Evolutionary conservation across 2,113 vertebrate species (phyloP).

Genomic region (Gavia stellata): DNA sequence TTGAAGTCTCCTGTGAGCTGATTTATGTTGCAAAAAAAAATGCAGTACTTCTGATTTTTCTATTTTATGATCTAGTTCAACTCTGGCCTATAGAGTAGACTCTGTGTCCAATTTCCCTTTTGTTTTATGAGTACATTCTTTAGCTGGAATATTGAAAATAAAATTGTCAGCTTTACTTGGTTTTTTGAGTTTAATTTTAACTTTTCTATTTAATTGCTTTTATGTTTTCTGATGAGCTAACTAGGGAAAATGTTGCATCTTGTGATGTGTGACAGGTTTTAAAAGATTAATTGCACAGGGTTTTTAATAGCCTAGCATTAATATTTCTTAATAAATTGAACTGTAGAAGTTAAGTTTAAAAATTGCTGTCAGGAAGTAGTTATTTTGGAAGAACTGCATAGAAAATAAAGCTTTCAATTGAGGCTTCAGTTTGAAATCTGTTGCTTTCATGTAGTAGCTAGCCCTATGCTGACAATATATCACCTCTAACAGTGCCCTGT

Average conservation of each 20-base stretch:
- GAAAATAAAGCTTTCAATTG: not conserved
- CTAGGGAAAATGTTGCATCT: not conserved
- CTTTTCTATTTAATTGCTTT: not conserved
- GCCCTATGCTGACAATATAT: not conserved
- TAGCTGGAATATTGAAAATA: not conserved
- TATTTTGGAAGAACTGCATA: not conserved
- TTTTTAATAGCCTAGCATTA: not conserved
- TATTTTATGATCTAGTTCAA: not conserved
- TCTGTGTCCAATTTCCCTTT: not conserved
- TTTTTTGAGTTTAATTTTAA: not conserved
- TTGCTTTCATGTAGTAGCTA: not conserved
- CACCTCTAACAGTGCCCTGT: not conserved
- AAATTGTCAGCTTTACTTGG: not conserved
- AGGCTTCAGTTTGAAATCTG: not conserved
- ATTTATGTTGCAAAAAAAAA: not conserved
- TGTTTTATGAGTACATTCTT: not conserved
- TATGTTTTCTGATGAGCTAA: not conserved
- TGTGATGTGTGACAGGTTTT: not conserved
- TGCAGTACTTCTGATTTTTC: not conserved
- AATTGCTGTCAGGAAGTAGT: not conserved
- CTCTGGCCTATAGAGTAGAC: not conserved
- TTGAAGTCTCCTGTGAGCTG: not conserved
- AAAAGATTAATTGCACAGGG: accelerated
- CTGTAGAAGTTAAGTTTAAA: not conserved
- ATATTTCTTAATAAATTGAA: not conserved